phyloP scores from a whole-genome alignment of 2,113 vertebrate species.

The Romanogobio albipinnatus region DNA sequence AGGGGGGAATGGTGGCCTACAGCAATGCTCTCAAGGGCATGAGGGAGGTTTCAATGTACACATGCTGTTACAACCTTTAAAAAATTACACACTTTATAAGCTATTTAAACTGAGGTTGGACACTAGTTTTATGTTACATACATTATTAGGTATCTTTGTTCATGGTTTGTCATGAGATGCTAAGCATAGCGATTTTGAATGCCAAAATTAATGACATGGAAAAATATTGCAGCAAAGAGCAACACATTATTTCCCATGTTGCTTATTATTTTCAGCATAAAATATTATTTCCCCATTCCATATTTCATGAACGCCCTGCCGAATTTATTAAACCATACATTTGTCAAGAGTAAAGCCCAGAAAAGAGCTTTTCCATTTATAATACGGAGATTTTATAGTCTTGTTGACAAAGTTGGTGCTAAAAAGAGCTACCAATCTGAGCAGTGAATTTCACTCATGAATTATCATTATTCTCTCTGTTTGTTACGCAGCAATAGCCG shows the following conservation, averaged over 20 bases:
- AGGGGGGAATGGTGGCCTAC: slow-evolving; percentile 67
- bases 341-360: slow-evolving; percentile 23
- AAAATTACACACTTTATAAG: slow-evolving; percentile 8
- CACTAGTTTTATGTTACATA: not conserved
- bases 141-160: not conserved
- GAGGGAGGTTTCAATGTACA: not conserved
- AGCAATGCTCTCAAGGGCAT: slow-evolving; percentile 63
- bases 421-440: slow-evolving; percentile 16
- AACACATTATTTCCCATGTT: slow-evolving; percentile 34
- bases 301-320: slow-evolving; percentile 16
- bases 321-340: slow-evolving; percentile 25
- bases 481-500: slow-evolving; percentile 14
- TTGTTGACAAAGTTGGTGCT: slow-evolving; percentile 37
- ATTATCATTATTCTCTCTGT: slow-evolving; percentile 27
- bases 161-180: not conserved
- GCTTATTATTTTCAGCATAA: slow-evolving; percentile 36
- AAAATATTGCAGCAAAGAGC: slow-evolving; percentile 23
- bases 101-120: not conserved
- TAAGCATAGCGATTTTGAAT: not conserved
- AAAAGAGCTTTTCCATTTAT: slow-evolving; percentile 22
- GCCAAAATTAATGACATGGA: slow-evolving; percentile 9
- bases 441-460: slow-evolving; percentile 28
- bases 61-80: not conserved
- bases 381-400: slow-evolving; percentile 18
- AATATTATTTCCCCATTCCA: slow-evolving; percentile 14